Conservation (phyloP, 2,113 vertebrate genomes). For the Percina caprodes region DNA sequence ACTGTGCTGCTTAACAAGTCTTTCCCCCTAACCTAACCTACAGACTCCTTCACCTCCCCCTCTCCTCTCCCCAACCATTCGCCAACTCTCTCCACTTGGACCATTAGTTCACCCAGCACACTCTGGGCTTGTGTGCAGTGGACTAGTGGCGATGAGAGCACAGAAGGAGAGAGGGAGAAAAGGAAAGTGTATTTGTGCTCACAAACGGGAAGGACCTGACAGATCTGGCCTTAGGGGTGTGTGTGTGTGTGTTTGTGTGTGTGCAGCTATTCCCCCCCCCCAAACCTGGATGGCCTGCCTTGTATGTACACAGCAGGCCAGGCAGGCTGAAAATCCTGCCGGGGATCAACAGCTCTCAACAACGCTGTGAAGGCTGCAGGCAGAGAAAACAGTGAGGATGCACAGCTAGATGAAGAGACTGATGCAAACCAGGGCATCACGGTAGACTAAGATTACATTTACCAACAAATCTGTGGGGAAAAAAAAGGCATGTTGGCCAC, state of each 20-base stretch:
- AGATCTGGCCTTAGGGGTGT: conserved; percentile 58
- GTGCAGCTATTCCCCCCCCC: no score
- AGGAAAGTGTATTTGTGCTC: conserved; percentile 58
- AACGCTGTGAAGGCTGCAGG: conserved; percentile 50
- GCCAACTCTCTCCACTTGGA: conserved; percentile 61
- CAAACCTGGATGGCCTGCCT: conserved; percentile 45
- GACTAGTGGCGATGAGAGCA: conserved; percentile 49
- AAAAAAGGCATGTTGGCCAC: not conserved
- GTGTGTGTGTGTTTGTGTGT: no score
- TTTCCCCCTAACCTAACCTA: conserved; percentile 29
- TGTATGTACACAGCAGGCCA: conserved; percentile 56
- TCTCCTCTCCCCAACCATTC: conserved; percentile 36
- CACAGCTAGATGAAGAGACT: conserved; percentile 38
- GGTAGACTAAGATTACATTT: not conserved
- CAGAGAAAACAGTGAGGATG: conserved; percentile 45
- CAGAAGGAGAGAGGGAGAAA: conserved; percentile 31
- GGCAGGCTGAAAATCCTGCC: conserved; percentile 55
- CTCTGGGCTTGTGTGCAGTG: conserved; percentile 62
- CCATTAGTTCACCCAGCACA: conserved; percentile 77
- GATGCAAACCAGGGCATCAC: conserved; percentile 18
- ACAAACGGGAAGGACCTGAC: conserved; percentile 55
- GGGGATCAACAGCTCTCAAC: conserved; percentile 61
- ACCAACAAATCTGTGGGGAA: not conserved
- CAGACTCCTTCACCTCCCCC: conserved; percentile 4
- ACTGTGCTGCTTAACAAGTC: conserved; percentile 6